Base-by-base conservation (phyloP, 2,888 invertebrate genomes). In the Ochlodes sylvanus region DNA sequence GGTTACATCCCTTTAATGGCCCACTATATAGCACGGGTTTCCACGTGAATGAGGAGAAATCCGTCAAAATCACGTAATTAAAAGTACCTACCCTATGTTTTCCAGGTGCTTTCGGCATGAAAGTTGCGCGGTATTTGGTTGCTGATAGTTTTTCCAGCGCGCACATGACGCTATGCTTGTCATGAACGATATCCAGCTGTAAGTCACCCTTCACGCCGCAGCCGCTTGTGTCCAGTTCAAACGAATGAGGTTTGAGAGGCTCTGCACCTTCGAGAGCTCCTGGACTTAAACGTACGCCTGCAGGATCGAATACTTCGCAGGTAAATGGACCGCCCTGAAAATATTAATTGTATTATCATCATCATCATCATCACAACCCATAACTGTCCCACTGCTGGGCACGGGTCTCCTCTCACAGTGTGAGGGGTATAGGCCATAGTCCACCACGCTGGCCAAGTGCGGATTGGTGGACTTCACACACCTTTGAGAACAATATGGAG, bases 221-320 rank as follows among this genome's bases (percentile, higher is more conserved):
- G 14, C 91, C 92, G 41, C 88, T 90, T 63, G 95, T 95, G 79
- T 95, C 95, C 70, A 95, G 81, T 77, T 96, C 96, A 76, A 98
- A 97, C n/a, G 97, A 97, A 81, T 98, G 98, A 0, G 98, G 97
- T 70, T 97, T 96, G 19, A 97, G 94, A 0, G 98, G 97, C 79
- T 97, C 94, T 7, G 98, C 98, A 2, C 97, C 97, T 78, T 97
- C 97, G 7, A 97, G 86, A 0, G 97, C 97, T 0, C 92, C 91
- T 3, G 84, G 79, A 69, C 96, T 95, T 0, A 97, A 96, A 70
- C 97, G 96, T 10, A 99, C 97, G 21, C 98, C 97, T 52, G 97
- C 96, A 0, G 99, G 98, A 88, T 99, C 98, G 81, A 98, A 99
- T 0, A 99, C 98, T 78, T 98, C 97, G 84, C 99, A 98, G 0